These are phyloP conservation scores for Echinarachnius parma DNA, from an alignment of 53 echinoderm and acorn worm genomes.

Conservation along the genomic window DNA sequence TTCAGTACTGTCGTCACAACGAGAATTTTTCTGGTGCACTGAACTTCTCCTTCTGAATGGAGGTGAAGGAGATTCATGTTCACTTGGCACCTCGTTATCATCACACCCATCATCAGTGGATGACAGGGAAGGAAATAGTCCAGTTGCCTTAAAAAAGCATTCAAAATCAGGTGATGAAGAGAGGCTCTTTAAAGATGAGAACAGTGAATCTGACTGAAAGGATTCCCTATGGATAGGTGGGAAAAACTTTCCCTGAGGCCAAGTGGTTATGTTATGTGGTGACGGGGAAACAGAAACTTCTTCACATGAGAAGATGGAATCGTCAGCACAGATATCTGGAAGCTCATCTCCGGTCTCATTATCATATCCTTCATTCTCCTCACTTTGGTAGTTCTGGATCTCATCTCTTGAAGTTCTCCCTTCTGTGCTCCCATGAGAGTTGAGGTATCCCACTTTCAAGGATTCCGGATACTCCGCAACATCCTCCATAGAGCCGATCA, in stretches of 20 bases:
- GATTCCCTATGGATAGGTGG: conserved; percentile 17
- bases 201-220: conserved; percentile 4
- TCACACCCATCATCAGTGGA: conserved; percentile 23
- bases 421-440: conserved; percentile 12
- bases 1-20: neutral
- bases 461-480: conserved; percentile 40
- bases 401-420: neutral
- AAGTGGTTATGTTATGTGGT: conserved; percentile 4
- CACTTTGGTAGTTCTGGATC: neutral
- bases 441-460: conserved; percentile 8
- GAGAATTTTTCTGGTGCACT: conserved; percentile 31
- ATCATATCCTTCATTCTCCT: conserved; percentile 8
- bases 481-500: conserved; percentile 48
- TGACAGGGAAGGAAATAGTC: conserved; percentile 36
- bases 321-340: conserved; percentile 17
- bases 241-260: conserved; percentile 34
- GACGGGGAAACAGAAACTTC: conserved; percentile 16
- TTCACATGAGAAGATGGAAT: conserved; percentile 24
- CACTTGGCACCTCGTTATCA: neutral
- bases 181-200: conserved; percentile 38
- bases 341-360: conserved; percentile 14
- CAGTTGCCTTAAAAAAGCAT: conserved; percentile 17
- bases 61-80: neutral
- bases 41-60: conserved; percentile 10
- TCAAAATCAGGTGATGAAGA: conserved; percentile 19